These are phyloP conservation scores for Theretra japonica DNA, from an alignment of 2,888 invertebrate species.

Conservation along the genomic window DNA sequence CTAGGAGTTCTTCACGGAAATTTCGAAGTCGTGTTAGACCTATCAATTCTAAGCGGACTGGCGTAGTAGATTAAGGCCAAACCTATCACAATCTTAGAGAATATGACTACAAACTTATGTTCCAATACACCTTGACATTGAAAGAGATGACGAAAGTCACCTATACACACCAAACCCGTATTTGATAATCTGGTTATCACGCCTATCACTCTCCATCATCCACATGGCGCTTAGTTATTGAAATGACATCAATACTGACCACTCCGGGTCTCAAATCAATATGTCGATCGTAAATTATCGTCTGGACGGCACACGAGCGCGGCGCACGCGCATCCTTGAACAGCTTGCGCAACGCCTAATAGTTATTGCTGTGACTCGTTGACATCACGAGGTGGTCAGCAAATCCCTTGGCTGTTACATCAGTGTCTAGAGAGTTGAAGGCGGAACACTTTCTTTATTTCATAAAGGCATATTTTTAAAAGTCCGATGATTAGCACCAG, in stretches of 20 bases:
- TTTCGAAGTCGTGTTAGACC: too few species aligned
- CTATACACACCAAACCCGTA: too few species aligned
- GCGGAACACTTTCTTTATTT: not conserved
- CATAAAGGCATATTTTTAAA: not conserved
- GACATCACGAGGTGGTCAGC: constrained; percentile 22
- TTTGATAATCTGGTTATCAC: too few species aligned
- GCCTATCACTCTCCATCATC: too few species aligned
- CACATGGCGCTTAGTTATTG: not conserved
- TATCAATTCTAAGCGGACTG: too few species aligned
- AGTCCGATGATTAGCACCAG: not conserved
- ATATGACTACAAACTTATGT: too few species aligned
- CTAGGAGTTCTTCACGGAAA: too few species aligned
- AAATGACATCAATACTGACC: not conserved
- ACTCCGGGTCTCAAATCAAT: constrained; percentile 23
- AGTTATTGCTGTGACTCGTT: constrained; percentile 8
- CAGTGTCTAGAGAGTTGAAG: not conserved
- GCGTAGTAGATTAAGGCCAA: too few species aligned
- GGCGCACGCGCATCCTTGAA: constrained; percentile 27
- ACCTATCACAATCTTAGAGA: too few species aligned
- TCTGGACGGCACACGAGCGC: constrained; percentile 19
- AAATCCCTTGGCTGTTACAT: constrained; percentile 8
- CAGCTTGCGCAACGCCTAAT: constrained; percentile 9
- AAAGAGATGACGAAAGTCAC: too few species aligned
- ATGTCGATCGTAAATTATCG: constrained; percentile 17
- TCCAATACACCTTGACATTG: too few species aligned